These are phyloP conservation scores for Diploscapter pachys DNA, from an alignment of 1,140 invertebrate species.

Conservation along the genomic window DNA sequence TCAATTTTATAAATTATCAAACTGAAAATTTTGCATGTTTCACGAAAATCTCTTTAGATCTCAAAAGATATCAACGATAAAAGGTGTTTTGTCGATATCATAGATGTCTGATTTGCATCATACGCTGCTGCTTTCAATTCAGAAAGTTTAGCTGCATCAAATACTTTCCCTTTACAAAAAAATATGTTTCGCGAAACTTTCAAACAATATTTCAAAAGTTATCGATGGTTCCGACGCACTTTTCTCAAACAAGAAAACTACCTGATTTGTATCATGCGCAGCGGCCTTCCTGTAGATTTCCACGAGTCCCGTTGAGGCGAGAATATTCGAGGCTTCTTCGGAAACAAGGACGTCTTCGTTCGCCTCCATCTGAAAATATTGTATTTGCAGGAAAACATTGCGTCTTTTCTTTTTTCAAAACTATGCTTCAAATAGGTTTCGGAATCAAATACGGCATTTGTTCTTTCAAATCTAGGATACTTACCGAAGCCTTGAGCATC, in stretches of 20 bases:
- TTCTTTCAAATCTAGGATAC: neutral
- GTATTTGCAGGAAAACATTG: neutral
- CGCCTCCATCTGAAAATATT: slow-evolving; percentile 71
- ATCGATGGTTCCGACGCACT: too few species aligned
- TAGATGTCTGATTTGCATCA: neutral
- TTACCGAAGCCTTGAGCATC: slow-evolving; percentile 70
- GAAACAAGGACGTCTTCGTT: slow-evolving; percentile 89
- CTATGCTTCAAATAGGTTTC: too few species aligned
- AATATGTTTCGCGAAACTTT: too few species aligned
- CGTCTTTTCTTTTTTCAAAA: too few species aligned
- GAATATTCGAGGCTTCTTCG: slow-evolving; percentile 85
- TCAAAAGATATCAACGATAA: neutral
- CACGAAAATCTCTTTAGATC: too few species aligned
- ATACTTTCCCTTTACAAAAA: neutral
- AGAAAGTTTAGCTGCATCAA: neutral
- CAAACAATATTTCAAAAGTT: too few species aligned
- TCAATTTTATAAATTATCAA: slow-evolving; percentile 39
- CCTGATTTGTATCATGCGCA: slow-evolving; percentile 68
- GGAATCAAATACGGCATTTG: too few species aligned
- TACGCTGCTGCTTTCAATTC: too few species aligned
- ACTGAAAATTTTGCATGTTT: too few species aligned
- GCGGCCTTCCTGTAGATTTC: slow-evolving; percentile 79
- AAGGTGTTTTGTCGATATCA: neutral
- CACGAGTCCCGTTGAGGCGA: slow-evolving; percentile 82
- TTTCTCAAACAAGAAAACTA: slow-evolving; percentile 22